phyloP scores from a whole-genome alignment of 2,797 vertebrate species.

The Hoplostethus atlanticus region DNA sequence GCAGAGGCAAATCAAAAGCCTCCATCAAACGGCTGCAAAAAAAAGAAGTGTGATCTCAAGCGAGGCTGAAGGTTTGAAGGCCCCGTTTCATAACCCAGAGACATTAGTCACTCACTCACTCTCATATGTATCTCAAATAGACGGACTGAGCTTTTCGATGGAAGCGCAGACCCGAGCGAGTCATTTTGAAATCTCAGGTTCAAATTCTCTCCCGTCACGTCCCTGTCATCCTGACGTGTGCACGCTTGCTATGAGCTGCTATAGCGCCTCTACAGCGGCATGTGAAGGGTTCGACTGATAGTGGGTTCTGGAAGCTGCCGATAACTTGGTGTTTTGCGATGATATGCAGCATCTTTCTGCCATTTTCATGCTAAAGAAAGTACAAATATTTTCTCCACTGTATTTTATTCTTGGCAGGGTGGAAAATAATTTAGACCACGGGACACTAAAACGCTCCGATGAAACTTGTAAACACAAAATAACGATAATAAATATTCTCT shows the following conservation, averaged over 20 bases:
- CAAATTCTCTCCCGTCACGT: too few species aligned
- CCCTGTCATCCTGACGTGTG: too few species aligned
- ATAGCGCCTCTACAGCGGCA: too few species aligned
- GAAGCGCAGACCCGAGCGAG: constrained; percentile 2
- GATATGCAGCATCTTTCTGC: too few species aligned
- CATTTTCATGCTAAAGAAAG: too few species aligned
- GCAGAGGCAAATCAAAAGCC: constrained; percentile 67
- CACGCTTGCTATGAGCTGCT: too few species aligned
- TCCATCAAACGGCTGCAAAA: constrained; percentile 55
- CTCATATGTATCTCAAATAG: constrained; percentile 55
- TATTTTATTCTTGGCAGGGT: neutral
- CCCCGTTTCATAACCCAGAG: constrained; percentile 63
- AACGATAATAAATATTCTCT: neutral
- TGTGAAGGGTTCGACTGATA: too few species aligned
- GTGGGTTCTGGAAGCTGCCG: too few species aligned
- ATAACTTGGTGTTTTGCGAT: too few species aligned
- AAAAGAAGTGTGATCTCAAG: constrained; percentile 55
- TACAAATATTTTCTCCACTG: too few species aligned
- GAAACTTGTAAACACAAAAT: neutral
- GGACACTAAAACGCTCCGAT: neutral
- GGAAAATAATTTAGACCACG: neutral
- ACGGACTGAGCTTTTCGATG: constrained; percentile 44
- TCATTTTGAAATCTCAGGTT: too few species aligned
- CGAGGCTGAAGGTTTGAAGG: constrained; percentile 70
- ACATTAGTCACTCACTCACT: constrained; percentile 56